Percentiles rank a stretch among this genome's conserved stretches.
Conservation (phyloP, 2,797 vertebrate species). For the Oreochromis grahami region DNA sequence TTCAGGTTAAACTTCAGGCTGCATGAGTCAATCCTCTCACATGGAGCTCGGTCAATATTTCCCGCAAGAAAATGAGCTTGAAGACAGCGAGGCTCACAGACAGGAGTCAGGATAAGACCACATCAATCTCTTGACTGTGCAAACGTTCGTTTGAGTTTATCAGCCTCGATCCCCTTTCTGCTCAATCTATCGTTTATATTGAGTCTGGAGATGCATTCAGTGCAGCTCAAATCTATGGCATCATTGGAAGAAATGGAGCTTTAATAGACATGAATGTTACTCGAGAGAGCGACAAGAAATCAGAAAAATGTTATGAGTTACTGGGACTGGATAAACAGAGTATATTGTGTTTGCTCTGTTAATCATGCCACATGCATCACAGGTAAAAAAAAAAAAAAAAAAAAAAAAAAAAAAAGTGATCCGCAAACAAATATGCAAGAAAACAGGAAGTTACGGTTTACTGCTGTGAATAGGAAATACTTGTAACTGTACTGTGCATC, state of each 20-base stretch:
- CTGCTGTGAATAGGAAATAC: background rate
- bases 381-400: background rate
- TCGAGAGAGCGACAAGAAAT: background rate
- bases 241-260: background rate
- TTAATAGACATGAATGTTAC: background rate
- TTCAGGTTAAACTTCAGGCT: background rate
- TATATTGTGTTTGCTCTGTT: background rate
- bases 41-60: background rate
- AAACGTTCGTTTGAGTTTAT: background rate
- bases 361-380: background rate
- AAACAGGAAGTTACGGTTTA: background rate
- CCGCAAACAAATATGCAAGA: background rate
- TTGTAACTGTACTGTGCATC: slow-evolving; percentile 13
- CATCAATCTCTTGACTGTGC: background rate
- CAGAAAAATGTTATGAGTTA: background rate
- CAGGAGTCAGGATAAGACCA: background rate
- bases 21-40: background rate
- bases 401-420: background rate
- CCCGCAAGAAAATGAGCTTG: background rate
- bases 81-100: background rate
- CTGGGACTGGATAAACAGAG: background rate
- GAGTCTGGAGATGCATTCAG: background rate
- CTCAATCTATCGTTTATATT: background rate
- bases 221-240: background rate
- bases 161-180: background rate